Evolutionary conservation across 2,113 vertebrate genomes (phyloP).

Genomic region (Ramphastos sulfuratus): DNA sequence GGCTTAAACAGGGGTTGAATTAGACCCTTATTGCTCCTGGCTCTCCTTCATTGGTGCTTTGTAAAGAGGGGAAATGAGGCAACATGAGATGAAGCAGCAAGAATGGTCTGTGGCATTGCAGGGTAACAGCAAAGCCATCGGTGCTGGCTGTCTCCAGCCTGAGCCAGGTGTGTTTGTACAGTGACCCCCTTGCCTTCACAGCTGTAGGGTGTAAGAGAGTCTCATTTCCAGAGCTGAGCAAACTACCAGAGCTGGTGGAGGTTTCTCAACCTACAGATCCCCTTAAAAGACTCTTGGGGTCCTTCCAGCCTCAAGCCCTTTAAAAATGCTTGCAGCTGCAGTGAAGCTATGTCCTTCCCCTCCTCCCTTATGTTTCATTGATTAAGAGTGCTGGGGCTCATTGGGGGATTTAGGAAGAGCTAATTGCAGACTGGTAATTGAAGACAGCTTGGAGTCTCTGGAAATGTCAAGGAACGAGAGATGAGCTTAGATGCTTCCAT

Average conservation of each 20-base stretch:
- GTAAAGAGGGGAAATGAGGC: background rate
- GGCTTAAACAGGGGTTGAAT: background rate
- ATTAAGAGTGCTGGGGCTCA: constrained; percentile 58
- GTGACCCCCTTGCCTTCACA: background rate
- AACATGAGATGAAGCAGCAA: background rate
- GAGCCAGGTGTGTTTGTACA: background rate
- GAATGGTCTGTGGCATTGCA: background rate
- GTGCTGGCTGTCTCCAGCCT: background rate
- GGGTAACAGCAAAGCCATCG: background rate
- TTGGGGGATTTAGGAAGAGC: constrained; percentile 58
- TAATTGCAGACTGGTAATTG: constrained; percentile 67
- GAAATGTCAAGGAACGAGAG: constrained; percentile 66
- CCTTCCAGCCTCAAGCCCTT: background rate
- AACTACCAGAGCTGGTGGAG: background rate
- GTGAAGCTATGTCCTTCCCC: background rate
- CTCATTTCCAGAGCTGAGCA: background rate
- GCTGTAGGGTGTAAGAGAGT: rapidly evolving
- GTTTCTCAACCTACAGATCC: background rate
- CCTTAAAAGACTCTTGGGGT: background rate
- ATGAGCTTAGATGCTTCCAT: background rate
- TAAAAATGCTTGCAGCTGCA: constrained; percentile 18
- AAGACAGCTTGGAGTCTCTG: constrained; percentile 59
- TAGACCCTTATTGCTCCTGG: background rate
- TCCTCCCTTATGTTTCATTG: constrained; percentile 50
- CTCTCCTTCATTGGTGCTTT: rapidly evolving